Base-by-base conservation (phyloP, 2,888 invertebrate species). In the Buathra laborator region DNA sequence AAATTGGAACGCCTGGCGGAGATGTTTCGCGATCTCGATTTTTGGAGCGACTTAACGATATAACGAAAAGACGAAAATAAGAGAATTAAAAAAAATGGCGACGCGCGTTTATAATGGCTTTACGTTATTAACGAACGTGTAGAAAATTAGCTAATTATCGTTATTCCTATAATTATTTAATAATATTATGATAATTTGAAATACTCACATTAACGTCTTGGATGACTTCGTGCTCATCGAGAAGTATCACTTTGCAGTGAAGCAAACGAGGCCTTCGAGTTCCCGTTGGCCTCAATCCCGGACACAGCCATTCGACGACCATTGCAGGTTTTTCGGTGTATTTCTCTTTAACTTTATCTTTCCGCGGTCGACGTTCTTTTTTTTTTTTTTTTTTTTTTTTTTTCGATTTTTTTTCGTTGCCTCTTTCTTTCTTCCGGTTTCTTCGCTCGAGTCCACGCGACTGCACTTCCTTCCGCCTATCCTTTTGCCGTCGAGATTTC, bases 221-320 rank as follows among this genome's bases (percentile, higher is more conserved):
- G 88, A 98, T 95, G 86, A 98, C 96, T 93, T 98, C 98, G 91
- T 98, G 96, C 93, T 98, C 98, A 94, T 98, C 98, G 90, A 98
- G 96, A 89, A 98, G 96, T 92, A 98, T 96, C 90, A 98, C 97
- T 94, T 98, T 97, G 94, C 97, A 97, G 91, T 96, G 96, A 92
- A 95, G 94, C 87, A 95, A 95, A 93, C 95, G 95, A 90, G 96
- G 95, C 93, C 95, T 95, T 89, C 95, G 95, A 92, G 95, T 93
- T 87, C 93, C 93, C 89, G 93, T 90, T 85, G 93, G 93, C 90
- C 93, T 92, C 85, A 94, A 91, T 89, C 94, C 94, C 87, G 94
- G 93, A 84, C 94, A 94, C 78, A 94, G 89, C 94, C 94, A 94
- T 88, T 94, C 93, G 86, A 94, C 93, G 79, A 94, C 93, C 94